Percentiles rank a stretch among this genome's conserved stretches.
phyloP scores from a whole-genome alignment of 2,113 vertebrate genomes.

The Recurvirostra avosetta region DNA sequence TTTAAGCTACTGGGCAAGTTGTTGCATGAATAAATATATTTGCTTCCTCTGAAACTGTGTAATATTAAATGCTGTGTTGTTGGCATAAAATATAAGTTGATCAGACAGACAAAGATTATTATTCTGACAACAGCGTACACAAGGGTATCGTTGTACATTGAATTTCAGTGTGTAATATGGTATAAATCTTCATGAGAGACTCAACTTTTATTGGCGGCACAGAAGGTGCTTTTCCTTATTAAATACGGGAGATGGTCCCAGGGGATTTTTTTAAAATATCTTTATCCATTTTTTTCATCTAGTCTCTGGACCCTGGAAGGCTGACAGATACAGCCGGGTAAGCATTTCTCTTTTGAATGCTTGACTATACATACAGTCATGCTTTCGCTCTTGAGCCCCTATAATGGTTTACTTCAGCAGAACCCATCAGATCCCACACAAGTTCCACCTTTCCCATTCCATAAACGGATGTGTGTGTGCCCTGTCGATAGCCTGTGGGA shows the following conservation, averaged over 20 bases:
- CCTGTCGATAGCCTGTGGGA: background rate
- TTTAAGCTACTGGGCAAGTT: conserved; percentile 41
- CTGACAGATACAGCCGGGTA: background rate
- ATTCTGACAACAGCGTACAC: conserved; percentile 67
- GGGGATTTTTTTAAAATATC: conserved; percentile 37
- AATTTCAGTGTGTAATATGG: conserved; percentile 64
- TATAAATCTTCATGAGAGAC: conserved; percentile 69
- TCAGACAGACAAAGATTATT: conserved; percentile 71
- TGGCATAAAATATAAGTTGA: conserved; percentile 70
- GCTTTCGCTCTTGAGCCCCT: background rate
- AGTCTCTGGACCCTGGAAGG: background rate
- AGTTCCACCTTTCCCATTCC: background rate
- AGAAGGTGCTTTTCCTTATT: conserved; percentile 71
- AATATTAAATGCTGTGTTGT: conserved; percentile 64
- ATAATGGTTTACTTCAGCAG: background rate
- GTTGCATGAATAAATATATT: conserved; percentile 55
- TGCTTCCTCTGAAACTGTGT: conserved; percentile 39
- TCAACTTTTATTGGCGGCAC: conserved; percentile 68
- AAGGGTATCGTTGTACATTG: conserved; percentile 52
- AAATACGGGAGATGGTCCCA: conserved; percentile 31
- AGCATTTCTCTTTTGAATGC: background rate
- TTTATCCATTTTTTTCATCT: conserved; percentile 51
- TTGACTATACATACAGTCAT: background rate
- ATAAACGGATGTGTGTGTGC: background rate
- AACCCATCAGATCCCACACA: background rate